A percentile compares a stretch with the other conserved stretches of the same genome.
phyloP scores from a whole-genome alignment of 2,888 invertebrate genomes.

The Calameuta pallipes region DNA sequence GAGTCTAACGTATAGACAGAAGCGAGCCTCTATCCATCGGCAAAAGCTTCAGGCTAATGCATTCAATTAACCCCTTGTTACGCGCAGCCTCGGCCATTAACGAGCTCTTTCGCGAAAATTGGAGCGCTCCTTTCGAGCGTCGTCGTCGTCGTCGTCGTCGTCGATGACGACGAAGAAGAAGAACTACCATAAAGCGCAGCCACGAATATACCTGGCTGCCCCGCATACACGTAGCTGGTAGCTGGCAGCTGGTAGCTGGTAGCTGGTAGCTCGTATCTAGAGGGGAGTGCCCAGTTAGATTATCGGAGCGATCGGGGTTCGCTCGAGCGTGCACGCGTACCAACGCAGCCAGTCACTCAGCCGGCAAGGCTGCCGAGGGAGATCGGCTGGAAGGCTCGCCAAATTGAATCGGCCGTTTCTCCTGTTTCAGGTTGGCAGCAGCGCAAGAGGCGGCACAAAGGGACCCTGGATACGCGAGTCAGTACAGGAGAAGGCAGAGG shows the following conservation, averaged over 20 bases:
- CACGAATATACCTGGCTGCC: too few relatives aligned
- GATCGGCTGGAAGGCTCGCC: background rate
- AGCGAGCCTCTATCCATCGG: constrained; percentile 18
- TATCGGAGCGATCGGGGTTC: too few relatives aligned
- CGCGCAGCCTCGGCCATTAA: constrained; percentile 39
- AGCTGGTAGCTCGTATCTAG: too few relatives aligned
- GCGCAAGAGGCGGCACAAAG: constrained; percentile 88
- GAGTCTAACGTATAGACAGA: background rate
- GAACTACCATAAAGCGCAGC: too few relatives aligned
- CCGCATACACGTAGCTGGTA: too few relatives aligned
- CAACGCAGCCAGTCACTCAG: background rate
- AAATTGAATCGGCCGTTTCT: background rate
- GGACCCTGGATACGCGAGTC: constrained; percentile 65
- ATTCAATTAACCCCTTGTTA: constrained; percentile 47
- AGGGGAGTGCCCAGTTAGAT: too few relatives aligned
- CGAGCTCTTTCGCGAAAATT: constrained; percentile 26
- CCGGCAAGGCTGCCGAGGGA: background rate
- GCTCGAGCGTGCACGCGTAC: too few relatives aligned
- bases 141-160: too few relatives aligned
- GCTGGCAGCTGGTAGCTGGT: too few relatives aligned
- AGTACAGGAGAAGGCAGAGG: constrained; percentile 65
- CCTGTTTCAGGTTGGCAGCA: constrained; percentile 86
- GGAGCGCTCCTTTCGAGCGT: background rate
- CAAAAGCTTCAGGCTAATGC: constrained; percentile 49
- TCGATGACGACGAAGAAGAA: too few relatives aligned